phyloP scores from a whole-genome alignment of 1,140 invertebrate genomes.

The Brachionus rotundiformis region DNA sequence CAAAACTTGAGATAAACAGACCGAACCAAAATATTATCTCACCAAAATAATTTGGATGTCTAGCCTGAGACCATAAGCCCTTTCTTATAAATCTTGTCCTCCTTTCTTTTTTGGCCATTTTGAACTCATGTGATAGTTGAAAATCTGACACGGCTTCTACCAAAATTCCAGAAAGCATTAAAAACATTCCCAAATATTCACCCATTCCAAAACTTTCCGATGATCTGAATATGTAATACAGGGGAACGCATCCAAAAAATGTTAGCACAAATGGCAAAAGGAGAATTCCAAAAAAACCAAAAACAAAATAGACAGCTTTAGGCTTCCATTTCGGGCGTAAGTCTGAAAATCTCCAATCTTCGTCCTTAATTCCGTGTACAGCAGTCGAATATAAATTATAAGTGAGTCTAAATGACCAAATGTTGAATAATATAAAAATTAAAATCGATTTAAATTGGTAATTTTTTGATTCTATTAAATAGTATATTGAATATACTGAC shows the following conservation, averaged over 20 bases:
- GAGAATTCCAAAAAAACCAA: conserved; percentile 22
- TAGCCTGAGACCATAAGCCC: conserved; percentile 22
- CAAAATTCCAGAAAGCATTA: not conserved
- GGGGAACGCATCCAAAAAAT: conserved; percentile 4
- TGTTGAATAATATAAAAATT: not conserved
- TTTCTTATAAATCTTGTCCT: not conserved
- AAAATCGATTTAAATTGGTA: not conserved
- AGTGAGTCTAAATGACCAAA: conserved; percentile 34
- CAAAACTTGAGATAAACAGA: not conserved
- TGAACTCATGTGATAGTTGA: conserved; percentile 2
- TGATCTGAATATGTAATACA: not conserved
- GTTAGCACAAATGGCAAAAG: not conserved
- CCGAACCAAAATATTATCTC: conserved; percentile 48
- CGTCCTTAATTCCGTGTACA: not conserved
- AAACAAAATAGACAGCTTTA: not conserved
- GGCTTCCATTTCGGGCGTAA: conserved; percentile 28
- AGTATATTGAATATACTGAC: conserved; percentile 27
- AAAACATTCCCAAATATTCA: not conserved
- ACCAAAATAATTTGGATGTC: conserved; percentile 52
- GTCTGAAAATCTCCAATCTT: conserved; percentile 48
- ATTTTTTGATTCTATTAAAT: not conserved
- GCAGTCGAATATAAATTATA: conserved; percentile 13
- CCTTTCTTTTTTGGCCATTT: not conserved
- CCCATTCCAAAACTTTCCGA: not conserved
- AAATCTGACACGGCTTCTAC: conserved; percentile 15